These are phyloP conservation scores for Meliscaeva auricollis DNA, from an alignment of 2,888 invertebrate genomes.

Conservation along the genomic window DNA sequence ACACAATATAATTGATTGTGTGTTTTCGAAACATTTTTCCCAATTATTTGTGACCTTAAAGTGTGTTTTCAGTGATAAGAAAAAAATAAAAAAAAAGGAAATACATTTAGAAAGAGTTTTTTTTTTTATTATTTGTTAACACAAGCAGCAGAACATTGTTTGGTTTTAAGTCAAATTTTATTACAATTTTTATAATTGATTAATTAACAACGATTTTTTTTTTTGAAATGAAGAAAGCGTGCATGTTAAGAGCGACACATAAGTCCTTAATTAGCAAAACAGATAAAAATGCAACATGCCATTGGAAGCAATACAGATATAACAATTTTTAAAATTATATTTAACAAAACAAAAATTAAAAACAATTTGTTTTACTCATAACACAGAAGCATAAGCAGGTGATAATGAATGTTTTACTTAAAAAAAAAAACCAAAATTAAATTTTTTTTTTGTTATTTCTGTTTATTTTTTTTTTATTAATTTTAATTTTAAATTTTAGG, in stretches of 20 bases:
- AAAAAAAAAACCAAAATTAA: constrained; percentile 56
- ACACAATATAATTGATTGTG: constrained; percentile 75
- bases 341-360: constrained; percentile 15
- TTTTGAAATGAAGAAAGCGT: constrained; percentile 54
- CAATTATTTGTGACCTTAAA: constrained; percentile 84
- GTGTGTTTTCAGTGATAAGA: constrained; percentile 81
- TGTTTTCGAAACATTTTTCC: constrained; percentile 82
- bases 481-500: constrained; percentile 7
- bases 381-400: constrained; percentile 72
- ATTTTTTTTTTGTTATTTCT: constrained; percentile 18
- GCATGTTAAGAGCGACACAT: constrained; percentile 38
- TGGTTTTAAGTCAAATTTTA: constrained; percentile 11
- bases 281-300: constrained; percentile 55
- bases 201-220: constrained; percentile 10
- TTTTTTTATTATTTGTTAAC: background rate
- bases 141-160: constrained; percentile 59
- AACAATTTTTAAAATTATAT: constrained; percentile 18
- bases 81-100: constrained; percentile 29
- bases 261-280: constrained; percentile 18
- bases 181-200: constrained; percentile 1
- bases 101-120: constrained; percentile 30
- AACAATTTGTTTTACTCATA: constrained; percentile 26
- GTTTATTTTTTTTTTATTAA: constrained; percentile 31
- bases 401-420: constrained; percentile 70
- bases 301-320: constrained; percentile 11